Conservation (phyloP, 2,888 invertebrate species). For the Erebia ligea region DNA sequence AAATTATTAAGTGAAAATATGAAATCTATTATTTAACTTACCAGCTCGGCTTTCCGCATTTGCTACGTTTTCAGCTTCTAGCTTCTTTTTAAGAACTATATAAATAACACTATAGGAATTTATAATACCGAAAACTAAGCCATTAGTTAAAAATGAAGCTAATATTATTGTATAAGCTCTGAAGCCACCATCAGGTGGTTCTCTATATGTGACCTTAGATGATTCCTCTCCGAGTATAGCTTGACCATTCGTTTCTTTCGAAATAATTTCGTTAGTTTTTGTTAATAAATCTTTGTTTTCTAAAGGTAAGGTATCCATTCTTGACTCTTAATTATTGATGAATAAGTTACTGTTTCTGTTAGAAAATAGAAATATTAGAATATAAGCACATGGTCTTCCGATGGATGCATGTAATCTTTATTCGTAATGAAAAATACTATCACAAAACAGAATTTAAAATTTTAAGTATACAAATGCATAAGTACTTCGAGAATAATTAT, state of each 20-base stretch:
- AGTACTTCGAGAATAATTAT: not conserved
- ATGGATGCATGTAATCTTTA: conserved; percentile 2
- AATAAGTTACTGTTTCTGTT: conserved; percentile 19
- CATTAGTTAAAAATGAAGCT: conserved; percentile 94
- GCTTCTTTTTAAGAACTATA: conserved; percentile 85
- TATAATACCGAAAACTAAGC: conserved; percentile 94
- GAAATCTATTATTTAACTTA: conserved; percentile 73
- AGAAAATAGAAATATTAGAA: conserved; percentile 11
- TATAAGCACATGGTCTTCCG: conserved; percentile 35
- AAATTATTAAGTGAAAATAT: too few relatives aligned
- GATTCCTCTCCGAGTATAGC: conserved; percentile 43
- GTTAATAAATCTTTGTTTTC: conserved; percentile 63
- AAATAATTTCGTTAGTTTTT: conserved; percentile 44
- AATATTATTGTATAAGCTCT: conserved; percentile 92
- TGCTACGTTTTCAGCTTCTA: conserved; percentile 84
- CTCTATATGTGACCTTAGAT: conserved; percentile 42
- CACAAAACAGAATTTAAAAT: not conserved
- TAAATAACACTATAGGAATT: conserved; percentile 94
- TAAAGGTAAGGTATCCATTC: conserved; percentile 59
- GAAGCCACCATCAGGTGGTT: conserved; percentile 89
- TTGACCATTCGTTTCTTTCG: conserved; percentile 55
- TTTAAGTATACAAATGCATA: not conserved
- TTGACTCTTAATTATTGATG: conserved; percentile 9
- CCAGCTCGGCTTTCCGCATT: conserved; percentile 92
- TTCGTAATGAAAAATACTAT: not conserved